Evolutionary conservation across 2,113 vertebrate species (phyloP).

Genomic region (Vulpes vulpes): DNA sequence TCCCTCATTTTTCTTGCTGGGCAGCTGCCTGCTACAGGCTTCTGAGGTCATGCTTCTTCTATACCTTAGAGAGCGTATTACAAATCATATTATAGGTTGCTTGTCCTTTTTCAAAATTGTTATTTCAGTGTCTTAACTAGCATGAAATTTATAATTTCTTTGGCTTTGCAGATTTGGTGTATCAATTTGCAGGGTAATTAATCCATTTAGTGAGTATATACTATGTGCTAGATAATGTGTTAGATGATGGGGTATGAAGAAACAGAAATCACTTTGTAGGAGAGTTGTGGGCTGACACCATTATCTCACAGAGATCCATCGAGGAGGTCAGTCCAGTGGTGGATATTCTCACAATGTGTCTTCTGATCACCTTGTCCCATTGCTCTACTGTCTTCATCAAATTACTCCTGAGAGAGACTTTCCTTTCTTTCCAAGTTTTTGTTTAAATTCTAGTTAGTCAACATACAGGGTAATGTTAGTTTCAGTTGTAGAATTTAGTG

Average conservation of each 20-base stretch:
- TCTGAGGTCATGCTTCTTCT: conserved; percentile 60
- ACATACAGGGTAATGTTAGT: not conserved
- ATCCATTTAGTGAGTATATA: not conserved
- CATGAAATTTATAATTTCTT: conserved; percentile 59
- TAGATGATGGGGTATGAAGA: not conserved
- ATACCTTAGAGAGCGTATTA: conserved; percentile 49
- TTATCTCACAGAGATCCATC: not conserved
- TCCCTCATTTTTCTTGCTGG: conserved; percentile 58
- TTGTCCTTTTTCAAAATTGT: conserved; percentile 67
- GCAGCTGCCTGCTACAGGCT: conserved; percentile 56
- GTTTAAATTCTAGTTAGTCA: not conserved
- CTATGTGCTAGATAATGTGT: not conserved
- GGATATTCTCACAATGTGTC: fast-evolving
- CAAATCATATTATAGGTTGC: conserved; percentile 57
- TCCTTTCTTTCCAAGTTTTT: not conserved
- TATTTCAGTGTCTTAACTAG: conserved; percentile 60
- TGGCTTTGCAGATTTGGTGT: not conserved
- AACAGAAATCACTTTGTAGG: not conserved
- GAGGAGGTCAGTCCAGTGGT: not conserved
- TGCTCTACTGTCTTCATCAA: not conserved
- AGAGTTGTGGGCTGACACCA: not conserved
- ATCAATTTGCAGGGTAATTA: not conserved
- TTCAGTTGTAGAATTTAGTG: not conserved
- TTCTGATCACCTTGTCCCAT: not conserved
- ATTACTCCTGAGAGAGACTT: not conserved